Percentiles rank a stretch among this genome's conserved stretches.
These are phyloP conservation scores for Ceratosolen fusciceps DNA, from an alignment of 1,140 invertebrate species.

Conservation along the genomic window DNA sequence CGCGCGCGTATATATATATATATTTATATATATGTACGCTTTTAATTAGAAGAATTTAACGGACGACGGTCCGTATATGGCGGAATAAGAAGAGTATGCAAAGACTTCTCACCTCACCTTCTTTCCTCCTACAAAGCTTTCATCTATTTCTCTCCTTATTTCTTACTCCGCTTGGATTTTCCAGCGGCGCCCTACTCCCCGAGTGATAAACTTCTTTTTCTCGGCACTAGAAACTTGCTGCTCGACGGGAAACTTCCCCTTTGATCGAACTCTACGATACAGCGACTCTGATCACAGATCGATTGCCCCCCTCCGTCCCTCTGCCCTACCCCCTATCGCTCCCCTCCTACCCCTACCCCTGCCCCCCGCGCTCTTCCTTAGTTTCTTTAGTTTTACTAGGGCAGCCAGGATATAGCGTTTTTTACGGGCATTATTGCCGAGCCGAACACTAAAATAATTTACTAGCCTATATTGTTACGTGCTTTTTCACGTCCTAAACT, in stretches of 20 bases:
- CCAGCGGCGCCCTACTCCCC: neutral
- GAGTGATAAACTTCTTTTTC: conserved; percentile 28
- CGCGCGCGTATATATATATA: no score
- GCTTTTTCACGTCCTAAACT: neutral
- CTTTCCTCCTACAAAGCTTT: neutral
- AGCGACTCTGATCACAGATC: conserved; percentile 15
- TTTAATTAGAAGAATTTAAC: conserved; percentile 30
- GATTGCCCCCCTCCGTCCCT: neutral
- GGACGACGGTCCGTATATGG: neutral
- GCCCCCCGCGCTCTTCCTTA: neutral
- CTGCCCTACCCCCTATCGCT: neutral
- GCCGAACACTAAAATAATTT: conserved; percentile 30
- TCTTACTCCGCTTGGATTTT: neutral
- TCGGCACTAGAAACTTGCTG: neutral
- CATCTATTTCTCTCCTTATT: neutral
- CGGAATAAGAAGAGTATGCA: neutral
- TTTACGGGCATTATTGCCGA: conserved; percentile 3
- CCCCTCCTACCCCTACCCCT: neutral
- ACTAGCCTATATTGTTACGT: neutral
- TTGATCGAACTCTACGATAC: conserved; percentile 25
- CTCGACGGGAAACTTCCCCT: neutral
- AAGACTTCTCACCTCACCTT: neutral
- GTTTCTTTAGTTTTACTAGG: neutral
- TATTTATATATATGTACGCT: no score
- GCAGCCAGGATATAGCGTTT: neutral